phyloP scores from a whole-genome alignment of 1,140 invertebrate species.

The Dreissena rostriformis region DNA sequence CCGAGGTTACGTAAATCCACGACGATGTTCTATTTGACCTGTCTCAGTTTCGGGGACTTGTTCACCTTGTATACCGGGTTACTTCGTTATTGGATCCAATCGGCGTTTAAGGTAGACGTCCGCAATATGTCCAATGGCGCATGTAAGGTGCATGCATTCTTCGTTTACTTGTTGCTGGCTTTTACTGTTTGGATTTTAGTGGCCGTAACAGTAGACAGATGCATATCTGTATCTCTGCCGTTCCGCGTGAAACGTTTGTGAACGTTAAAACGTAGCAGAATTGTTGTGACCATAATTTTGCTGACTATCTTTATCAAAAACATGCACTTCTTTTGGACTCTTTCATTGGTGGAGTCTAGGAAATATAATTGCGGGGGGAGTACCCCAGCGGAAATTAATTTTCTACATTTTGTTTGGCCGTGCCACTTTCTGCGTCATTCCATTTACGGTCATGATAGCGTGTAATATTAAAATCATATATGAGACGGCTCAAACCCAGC shows the following conservation, averaged over 20 bases:
- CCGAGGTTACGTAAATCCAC: constrained; percentile 62
- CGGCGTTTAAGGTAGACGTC: constrained; percentile 63
- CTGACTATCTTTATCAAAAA: constrained; percentile 59
- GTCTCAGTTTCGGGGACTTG: constrained; percentile 67
- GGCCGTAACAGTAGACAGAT: constrained; percentile 69
- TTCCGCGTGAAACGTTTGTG: constrained; percentile 64
- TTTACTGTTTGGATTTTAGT: constrained; percentile 71
- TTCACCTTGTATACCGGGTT: constrained; percentile 68
- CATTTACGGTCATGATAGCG: constrained; percentile 73
- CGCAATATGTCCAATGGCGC: constrained; percentile 58
- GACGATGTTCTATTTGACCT: constrained; percentile 72
- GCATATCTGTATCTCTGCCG: constrained; percentile 66
- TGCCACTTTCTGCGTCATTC: constrained; percentile 71
- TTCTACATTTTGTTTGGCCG: constrained; percentile 67
- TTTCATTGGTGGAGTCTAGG: constrained; percentile 45
- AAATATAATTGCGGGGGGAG: constrained; percentile 48
- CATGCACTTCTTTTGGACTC: constrained; percentile 72
- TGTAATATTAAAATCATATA: constrained; percentile 72
- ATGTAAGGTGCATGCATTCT: constrained; percentile 70
- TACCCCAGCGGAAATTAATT: constrained; percentile 22
- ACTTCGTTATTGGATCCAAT: constrained; percentile 66
- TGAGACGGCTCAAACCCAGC: constrained; percentile 49
- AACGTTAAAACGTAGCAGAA: constrained; percentile 50
- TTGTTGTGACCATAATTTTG: constrained; percentile 51
- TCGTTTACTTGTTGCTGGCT: constrained; percentile 68